Evolutionary conservation across 1,140 invertebrate genomes (phyloP), one percentile per base, ranked within the genome.

Genomic region (Drosophila ironensis): DNA sequence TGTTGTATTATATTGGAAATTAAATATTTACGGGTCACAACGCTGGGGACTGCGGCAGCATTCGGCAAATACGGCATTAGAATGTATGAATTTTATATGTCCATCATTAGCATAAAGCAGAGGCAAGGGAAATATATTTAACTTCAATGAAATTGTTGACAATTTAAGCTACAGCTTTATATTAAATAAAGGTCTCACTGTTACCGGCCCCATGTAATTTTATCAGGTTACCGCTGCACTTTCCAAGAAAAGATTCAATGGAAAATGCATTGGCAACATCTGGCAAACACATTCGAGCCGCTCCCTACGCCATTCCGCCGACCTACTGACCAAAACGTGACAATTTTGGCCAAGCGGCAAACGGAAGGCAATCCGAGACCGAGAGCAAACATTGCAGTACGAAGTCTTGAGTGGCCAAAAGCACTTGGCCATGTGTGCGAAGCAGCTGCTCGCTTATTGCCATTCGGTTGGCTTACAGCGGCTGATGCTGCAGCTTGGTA

Each of bases 341-440:
- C 60, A 63, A 50, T 50, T 63, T 63, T 50, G 59, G 25, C 20
- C 44, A 48, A 42, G 45, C 25, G n/a, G 19, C 11, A 19, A 64
- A 22, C 7, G 20, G 33, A 20, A 25, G 33, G 12, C 47, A 28
- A 38, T 16, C 47, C 20, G 14, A 52, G 33, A 22, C 51, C 14
- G 44, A 33, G 33, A 7, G 20, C 60, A 63, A 63, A 64, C 35
- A 64, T 63, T 50, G 56, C 60, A 64, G 60, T 25, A 25, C 22
- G 33, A 16, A 2, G 14, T 33, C 35, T 35, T 19, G 8, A 14
- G 25, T 41, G 33, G 54, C 48, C 60, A 60, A 60, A 46, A 45
- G 52, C 57, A 59, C 57, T 63, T 60, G 53, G 54, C 59, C 59
- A 59, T 60, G 56, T 60, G 60, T 64, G 44, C 25, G 4, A 44